Evolutionary conservation across 1,140 invertebrate species (phyloP), one percentile per base, ranked within the genome.

Genomic region (Magallana angulata): DNA sequence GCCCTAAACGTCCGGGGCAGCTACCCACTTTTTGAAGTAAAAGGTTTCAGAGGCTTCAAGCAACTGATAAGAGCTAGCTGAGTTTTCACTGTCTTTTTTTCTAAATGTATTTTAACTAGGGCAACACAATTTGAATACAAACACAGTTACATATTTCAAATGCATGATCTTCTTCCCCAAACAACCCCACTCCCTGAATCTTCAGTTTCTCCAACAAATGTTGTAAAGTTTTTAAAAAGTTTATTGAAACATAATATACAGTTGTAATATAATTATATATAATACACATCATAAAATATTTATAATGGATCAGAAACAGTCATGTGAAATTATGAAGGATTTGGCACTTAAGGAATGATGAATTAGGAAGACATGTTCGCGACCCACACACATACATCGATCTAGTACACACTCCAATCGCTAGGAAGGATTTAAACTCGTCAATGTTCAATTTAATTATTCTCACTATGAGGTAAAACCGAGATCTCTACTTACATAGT

Each of bases 301-400:
- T 36, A 11, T 30, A 24, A n/a, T 76, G 24, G 9, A 30, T 9
- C 12, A 9, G 68, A 7, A 76, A 76, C 18, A 76, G 60, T 64
- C 24, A 76, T 76, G 24, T 24, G 36, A 48, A 48, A 76, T 30
- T 18, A 71, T 76, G 24, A 76, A 76, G 30, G 68, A 76, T 76
- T 76, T 76, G 68, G 68, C 68, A 76, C 68, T 76, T 76, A 9
- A 24, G 68, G 30, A 76, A 76, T 76, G 68, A 76, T 12, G 3
- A 24, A 76, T 76, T 30, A 30, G 68, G 68, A 76, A 76, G 68
- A 76, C 68, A 24, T 18, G 18, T 71, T 7, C 64, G 11, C 24
- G 24, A 48, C 36, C 36, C 36, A 48, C 36, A 48, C 36, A 48
- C 36, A 48, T 48, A 48, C 36, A 48, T 48, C 1, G 36, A 48